Conservation (phyloP, 2,888 invertebrate species). For the Drosophila koepferae region DNA sequence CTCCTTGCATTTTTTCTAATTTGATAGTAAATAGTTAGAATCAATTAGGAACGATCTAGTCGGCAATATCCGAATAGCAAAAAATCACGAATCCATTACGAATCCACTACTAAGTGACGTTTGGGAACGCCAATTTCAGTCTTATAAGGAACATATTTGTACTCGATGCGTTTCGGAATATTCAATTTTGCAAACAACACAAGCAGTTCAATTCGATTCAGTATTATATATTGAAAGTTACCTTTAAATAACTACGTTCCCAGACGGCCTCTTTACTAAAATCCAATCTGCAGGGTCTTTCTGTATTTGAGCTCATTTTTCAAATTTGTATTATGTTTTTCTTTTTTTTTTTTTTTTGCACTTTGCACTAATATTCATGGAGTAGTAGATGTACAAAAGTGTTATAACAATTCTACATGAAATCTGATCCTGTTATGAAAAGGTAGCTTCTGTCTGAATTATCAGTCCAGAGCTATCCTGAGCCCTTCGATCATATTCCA, state of each 20-base stretch:
- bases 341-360: background rate
- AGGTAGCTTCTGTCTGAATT: background rate
- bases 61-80: background rate
- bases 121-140: background rate
- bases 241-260: conserved; percentile 40
- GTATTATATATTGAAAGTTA: conserved; percentile 9
- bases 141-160: too few species aligned
- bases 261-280: conserved; percentile 31
- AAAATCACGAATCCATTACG: background rate
- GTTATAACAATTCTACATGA: background rate
- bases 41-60: background rate
- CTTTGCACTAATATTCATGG: background rate
- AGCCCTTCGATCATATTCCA: too few species aligned
- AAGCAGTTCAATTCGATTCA: background rate
- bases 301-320: background rate
- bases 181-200: background rate
- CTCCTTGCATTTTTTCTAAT: conserved; percentile 44
- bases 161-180: background rate
- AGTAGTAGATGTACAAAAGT: conserved; percentile 11
- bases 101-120: too few species aligned
- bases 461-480: background rate
- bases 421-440: background rate
- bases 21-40: background rate
- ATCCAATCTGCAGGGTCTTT: conserved; percentile 9
- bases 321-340: background rate